Evolutionary conservation across 2,797 vertebrate genomes (phyloP).

Genomic region (Setipinna tenuifilis): DNA sequence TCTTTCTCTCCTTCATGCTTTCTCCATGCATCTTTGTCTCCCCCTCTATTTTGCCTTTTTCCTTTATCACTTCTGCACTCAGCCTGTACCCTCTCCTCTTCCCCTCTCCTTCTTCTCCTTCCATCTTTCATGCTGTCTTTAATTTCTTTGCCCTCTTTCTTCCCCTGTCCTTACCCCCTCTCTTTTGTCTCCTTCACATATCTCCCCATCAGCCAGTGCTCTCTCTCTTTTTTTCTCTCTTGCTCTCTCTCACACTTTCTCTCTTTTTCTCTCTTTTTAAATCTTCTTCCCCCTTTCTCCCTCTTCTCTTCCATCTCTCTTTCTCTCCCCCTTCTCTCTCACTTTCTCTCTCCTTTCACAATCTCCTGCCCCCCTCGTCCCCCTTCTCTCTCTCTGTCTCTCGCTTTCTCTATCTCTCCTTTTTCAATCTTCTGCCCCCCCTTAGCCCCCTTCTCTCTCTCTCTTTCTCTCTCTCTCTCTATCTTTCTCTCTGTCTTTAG

Average conservation of each 20-base stretch:
- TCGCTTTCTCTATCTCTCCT: not conserved
- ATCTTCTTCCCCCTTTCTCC: not conserved
- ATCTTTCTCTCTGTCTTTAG: constrained; percentile 1
- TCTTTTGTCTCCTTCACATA: constrained; percentile 36
- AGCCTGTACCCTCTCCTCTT: not conserved
- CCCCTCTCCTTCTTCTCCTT: not conserved
- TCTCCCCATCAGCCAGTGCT: not conserved
- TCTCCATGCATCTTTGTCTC: not conserved
- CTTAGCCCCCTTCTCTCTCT: not conserved
- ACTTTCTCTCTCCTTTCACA: not conserved
- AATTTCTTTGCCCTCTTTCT: not conserved
- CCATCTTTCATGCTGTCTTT: not conserved
- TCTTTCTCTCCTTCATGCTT: not conserved
- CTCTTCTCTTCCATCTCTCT: not conserved
- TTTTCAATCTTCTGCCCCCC: not conserved
- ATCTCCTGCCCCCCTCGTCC: not conserved
- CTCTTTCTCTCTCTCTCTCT: constrained; percentile 26
- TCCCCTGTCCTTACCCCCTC: constrained; percentile 11
- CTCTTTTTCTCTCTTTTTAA: constrained; percentile 20
- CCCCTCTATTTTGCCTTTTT: not conserved
- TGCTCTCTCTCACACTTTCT: not conserved
- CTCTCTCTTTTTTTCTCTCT: not conserved
- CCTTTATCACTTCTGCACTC: not conserved
- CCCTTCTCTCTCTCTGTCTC: constrained; percentile 21
- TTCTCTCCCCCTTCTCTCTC: too few relatives aligned